Conservation (phyloP, 2,888 invertebrate species). For the Bedellia somnulentella region DNA sequence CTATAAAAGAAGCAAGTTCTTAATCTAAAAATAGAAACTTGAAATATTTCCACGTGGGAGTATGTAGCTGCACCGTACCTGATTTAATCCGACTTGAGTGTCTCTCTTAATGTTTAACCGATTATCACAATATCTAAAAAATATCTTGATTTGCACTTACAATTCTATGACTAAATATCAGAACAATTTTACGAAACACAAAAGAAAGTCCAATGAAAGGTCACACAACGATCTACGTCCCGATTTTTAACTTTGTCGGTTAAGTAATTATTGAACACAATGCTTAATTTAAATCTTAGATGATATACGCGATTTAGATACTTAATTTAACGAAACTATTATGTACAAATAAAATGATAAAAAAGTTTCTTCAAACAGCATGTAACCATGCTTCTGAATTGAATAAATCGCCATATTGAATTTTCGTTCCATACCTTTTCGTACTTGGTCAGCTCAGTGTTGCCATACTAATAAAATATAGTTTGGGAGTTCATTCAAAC, state of each 20-base stretch:
- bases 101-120: slow-evolving; percentile 35
- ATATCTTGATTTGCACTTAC: neutral
- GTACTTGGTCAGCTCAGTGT: no score
- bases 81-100: slow-evolving; percentile 33
- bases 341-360: slow-evolving; percentile 22
- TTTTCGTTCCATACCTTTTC: no score
- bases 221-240: slow-evolving; percentile 53
- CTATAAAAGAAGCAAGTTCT: slow-evolving; percentile 44
- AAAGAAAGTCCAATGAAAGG: slow-evolving; percentile 52
- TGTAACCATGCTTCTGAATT: slow-evolving; percentile 35
- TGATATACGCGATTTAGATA: slow-evolving; percentile 26
- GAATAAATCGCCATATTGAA: slow-evolving; percentile 53
- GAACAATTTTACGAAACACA: slow-evolving; percentile 14
- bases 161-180: neutral
- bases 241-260: slow-evolving; percentile 33
- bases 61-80: slow-evolving; percentile 40
- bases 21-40: slow-evolving; percentile 53
- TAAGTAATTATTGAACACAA: slow-evolving; percentile 38
- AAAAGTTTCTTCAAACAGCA: slow-evolving; percentile 28
- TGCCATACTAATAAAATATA: no score
- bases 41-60: slow-evolving; percentile 60
- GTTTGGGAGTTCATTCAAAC: no score
- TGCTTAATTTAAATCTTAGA: slow-evolving; percentile 32
- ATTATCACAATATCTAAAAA: slow-evolving; percentile 29
- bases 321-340: slow-evolving; percentile 19